Evolutionary conservation across 2,113 vertebrate genomes (phyloP).

Genomic region (Actinemys pallida): DNA sequence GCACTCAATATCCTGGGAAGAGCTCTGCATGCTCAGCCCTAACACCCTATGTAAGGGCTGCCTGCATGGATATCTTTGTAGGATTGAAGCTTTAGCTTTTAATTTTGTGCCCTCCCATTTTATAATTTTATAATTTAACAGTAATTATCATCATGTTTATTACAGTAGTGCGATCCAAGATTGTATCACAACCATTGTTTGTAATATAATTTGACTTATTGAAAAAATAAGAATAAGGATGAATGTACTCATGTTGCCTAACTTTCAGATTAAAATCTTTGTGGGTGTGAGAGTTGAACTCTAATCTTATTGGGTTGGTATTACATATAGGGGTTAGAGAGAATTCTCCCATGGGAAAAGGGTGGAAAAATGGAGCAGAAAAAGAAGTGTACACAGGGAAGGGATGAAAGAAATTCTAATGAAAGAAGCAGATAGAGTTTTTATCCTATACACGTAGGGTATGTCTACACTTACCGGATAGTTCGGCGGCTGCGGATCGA

Average conservation of each 20-base stretch:
- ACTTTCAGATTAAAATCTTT: neutral
- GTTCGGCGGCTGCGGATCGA: too few relatives aligned
- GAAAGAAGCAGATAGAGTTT: too few relatives aligned
- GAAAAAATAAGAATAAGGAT: neutral
- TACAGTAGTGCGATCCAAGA: neutral
- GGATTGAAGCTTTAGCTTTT: neutral
- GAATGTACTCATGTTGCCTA: neutral
- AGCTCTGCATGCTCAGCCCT: neutral
- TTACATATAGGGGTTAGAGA: neutral
- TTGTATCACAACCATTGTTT: slow-evolving; percentile 16
- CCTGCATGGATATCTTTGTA: neutral
- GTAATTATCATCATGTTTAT: neutral
- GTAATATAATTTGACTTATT: neutral
- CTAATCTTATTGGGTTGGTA: neutral
- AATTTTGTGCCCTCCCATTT: neutral
- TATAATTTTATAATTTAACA: slow-evolving; percentile 3
- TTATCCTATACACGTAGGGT: too few relatives aligned
- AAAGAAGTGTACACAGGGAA: neutral
- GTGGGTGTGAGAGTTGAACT: neutral
- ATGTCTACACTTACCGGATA: too few relatives aligned
- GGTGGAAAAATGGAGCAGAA: neutral
- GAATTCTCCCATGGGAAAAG: neutral
- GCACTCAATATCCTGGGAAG: neutral
- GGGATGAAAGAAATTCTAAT: neutral
- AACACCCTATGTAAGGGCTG: neutral